phyloP scores from a whole-genome alignment of 2,113 vertebrate genomes.

The Eurypyga helias region DNA sequence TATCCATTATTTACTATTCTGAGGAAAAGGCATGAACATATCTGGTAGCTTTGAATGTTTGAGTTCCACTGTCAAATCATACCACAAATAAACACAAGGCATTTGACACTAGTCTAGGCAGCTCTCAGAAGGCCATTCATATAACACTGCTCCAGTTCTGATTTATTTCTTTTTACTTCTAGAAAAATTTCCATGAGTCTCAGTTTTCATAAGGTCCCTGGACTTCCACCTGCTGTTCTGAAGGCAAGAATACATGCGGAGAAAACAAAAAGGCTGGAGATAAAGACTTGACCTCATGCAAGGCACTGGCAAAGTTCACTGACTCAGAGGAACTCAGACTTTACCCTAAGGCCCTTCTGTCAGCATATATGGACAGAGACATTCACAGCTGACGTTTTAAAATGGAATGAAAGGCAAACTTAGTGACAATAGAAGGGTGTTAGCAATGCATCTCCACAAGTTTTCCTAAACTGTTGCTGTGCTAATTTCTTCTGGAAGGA shows the following conservation, averaged over 20 bases:
- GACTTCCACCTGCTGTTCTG: neutral
- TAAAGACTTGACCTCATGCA: neutral
- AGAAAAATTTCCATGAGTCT: neutral
- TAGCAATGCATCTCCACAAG: neutral
- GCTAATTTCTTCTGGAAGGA: neutral
- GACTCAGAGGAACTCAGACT: neutral
- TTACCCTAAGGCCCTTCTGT: neutral
- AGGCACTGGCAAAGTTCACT: neutral
- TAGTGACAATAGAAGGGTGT: neutral
- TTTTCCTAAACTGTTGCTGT: neutral
- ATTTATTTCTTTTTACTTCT: neutral
- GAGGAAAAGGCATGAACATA: neutral
- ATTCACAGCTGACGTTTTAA: neutral
- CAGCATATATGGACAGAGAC: neutral
- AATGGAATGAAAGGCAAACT: neutral
- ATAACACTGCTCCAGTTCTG: neutral
- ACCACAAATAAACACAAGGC: neutral
- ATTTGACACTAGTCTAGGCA: neutral
- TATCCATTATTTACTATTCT: neutral
- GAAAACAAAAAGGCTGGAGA: neutral
- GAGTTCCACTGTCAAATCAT: neutral
- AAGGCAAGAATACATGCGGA: neutral
- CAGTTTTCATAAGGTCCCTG: neutral
- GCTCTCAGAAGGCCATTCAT: neutral
- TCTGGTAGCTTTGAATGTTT: neutral